Evolutionary conservation across 2,113 vertebrate species (phyloP).

Genomic region (human (Homo sapiens)): DNA sequence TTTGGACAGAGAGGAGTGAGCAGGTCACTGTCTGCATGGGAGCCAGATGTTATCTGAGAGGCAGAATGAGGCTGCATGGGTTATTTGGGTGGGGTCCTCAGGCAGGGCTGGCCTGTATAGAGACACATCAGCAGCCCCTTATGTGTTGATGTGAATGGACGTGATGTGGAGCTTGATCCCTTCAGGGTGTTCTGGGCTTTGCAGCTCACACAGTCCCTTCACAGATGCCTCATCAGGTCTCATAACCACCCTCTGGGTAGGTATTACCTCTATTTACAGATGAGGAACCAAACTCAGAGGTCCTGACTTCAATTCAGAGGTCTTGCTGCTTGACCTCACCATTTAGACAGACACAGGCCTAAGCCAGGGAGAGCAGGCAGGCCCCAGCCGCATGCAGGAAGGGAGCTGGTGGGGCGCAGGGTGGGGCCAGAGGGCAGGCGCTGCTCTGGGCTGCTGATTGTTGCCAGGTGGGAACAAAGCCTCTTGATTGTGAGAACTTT

Average conservation of each 20-base stretch:
- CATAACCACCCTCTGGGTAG: not conserved
- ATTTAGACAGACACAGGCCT: not conserved
- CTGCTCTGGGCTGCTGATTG: not conserved
- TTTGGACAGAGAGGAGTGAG: not conserved
- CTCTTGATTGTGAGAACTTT: not conserved
- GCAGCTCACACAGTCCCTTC: not conserved
- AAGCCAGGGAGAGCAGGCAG: not conserved
- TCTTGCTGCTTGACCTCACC: not conserved
- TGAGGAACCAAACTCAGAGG: not conserved
- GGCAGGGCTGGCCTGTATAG: not conserved
- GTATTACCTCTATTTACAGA: not conserved
- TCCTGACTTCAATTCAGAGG: not conserved
- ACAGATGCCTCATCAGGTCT: not conserved
- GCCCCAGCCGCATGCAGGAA: fast-evolving
- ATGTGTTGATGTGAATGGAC: not conserved
- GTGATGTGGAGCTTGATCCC: fast-evolving
- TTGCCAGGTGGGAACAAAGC: slow-evolving; percentile 7
- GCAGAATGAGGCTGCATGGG: not conserved
- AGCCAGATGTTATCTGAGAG: not conserved
- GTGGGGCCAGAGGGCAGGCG: fast-evolving
- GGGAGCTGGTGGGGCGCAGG: fast-evolving
- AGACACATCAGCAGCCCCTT: not conserved
- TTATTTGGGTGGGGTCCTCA: not conserved
- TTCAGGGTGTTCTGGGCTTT: not conserved
- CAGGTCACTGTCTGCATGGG: not conserved